Evolutionary conservation across 2,797 vertebrate genomes (phyloP).

Genomic region (Pteropus rufus): DNA sequence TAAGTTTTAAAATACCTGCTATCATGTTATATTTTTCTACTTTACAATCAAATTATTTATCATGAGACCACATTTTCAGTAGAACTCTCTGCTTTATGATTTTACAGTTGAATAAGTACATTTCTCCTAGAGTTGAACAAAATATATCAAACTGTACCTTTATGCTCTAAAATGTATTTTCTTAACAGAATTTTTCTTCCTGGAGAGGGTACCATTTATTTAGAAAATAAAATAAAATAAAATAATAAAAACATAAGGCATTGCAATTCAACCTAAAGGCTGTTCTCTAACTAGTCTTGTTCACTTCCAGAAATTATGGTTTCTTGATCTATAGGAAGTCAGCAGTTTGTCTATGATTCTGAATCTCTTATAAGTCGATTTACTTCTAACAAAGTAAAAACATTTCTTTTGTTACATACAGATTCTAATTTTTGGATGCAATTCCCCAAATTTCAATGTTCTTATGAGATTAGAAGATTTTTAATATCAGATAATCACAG

Average conservation of each 20-base stretch:
- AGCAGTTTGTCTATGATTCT: background rate
- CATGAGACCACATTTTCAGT: constrained; percentile 49
- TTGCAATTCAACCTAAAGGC: background rate
- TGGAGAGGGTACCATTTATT: background rate
- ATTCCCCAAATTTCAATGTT: background rate
- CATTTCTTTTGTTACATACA: background rate
- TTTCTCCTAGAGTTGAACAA: constrained; percentile 36
- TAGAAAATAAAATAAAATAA: constrained; percentile 37
- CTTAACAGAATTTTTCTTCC: constrained; percentile 44
- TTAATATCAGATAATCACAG: constrained; percentile 1
- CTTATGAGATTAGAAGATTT: background rate
- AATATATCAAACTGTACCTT: constrained; percentile 40
- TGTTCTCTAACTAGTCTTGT: background rate
- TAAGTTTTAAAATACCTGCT: constrained; percentile 45
- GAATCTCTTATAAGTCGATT: background rate
- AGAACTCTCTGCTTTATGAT: constrained; percentile 40
- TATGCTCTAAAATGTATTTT: constrained; percentile 38
- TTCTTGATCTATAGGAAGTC: background rate
- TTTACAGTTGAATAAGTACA: constrained; percentile 50
- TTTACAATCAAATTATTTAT: constrained; percentile 61
- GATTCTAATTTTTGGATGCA: background rate
- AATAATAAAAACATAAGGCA: background rate
- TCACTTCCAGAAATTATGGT: background rate
- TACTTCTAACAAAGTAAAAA: background rate
- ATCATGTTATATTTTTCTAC: constrained; percentile 42